A percentile compares a stretch with the other conserved stretches of the same genome.
Evolutionary conservation across 2,888 invertebrate genomes (phyloP).

Genomic region (Congeria kusceri): DNA sequence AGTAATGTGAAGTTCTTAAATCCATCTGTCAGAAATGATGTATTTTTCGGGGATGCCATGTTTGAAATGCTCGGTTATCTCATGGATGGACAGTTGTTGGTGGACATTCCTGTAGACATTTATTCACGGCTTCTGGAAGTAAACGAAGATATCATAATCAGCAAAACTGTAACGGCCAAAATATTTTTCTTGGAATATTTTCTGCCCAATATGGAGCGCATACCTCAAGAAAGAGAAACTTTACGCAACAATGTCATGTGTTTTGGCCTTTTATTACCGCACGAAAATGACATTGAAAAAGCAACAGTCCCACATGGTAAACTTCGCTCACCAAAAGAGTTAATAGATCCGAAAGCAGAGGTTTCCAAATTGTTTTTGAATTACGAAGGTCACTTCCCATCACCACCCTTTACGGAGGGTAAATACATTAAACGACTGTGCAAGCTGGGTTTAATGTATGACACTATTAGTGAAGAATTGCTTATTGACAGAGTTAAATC

Average conservation of each 20-base stretch:
- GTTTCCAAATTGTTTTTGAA: slow-evolving; percentile 1
- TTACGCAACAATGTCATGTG: not conserved
- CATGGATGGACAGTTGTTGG: not conserved
- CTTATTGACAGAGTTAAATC: slow-evolving; percentile 12
- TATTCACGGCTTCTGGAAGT: not conserved
- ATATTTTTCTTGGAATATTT: slow-evolving; percentile 34
- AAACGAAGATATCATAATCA: not conserved
- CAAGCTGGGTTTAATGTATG: slow-evolving; percentile 14
- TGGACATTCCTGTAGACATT: not conserved
- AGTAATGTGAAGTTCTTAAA: not conserved
- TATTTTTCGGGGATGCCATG: not conserved
- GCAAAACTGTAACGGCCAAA: slow-evolving; percentile 20
- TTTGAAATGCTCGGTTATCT: slow-evolving; percentile 11
- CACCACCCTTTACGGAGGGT: not conserved
- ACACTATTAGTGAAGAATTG: not conserved
- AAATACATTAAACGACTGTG: not conserved
- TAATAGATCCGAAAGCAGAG: slow-evolving; percentile 1
- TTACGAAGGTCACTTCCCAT: slow-evolving; percentile 13
- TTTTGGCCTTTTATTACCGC: not conserved
- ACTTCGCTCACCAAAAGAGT: not conserved
- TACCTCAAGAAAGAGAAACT: slow-evolving; percentile 1
- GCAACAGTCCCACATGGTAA: not conserved
- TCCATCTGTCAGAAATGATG: not conserved
- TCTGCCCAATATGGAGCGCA: slow-evolving; percentile 33
- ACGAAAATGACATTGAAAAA: not conserved